A percentile compares a stretch with the other conserved stretches of the same genome.
phyloP scores from a whole-genome alignment of 1,140 invertebrate genomes.

The Bombus impatiens region DNA sequence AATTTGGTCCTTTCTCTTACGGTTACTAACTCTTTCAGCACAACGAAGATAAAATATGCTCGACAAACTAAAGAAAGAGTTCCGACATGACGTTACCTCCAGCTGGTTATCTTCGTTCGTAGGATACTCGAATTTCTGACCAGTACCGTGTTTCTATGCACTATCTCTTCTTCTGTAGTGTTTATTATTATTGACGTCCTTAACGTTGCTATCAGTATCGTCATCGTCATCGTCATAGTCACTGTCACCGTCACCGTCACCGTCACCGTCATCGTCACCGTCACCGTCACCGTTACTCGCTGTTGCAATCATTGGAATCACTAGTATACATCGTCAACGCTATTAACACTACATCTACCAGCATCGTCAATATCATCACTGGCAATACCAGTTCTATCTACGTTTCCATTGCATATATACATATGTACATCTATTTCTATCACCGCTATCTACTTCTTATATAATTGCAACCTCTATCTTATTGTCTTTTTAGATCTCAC shows the following conservation, averaged over 20 bases:
- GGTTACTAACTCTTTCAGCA: background rate
- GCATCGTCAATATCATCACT: background rate
- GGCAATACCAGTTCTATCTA: background rate
- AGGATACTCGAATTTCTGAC: background rate
- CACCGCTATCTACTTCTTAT: background rate
- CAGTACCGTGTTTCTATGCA: no score
- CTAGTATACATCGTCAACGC: background rate
- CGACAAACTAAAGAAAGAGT: background rate
- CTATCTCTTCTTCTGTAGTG: background rate
- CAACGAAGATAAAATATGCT: background rate
- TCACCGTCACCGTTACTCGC: background rate
- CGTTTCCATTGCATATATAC: background rate
- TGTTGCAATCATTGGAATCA: background rate
- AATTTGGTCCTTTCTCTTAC: background rate
- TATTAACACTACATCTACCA: background rate
- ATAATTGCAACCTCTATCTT: background rate
- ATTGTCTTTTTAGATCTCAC: no score
- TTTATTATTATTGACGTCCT: no score
- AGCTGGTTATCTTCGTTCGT: no score
- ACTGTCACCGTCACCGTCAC: background rate
- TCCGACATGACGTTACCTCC: background rate
- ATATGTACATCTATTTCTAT: background rate
- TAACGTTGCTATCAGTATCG: conserved; percentile 43
- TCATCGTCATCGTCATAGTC: background rate
- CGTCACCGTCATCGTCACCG: background rate